These are phyloP conservation scores for Epirrita christyi DNA, from an alignment of 2,888 invertebrate species.

Conservation along the genomic window DNA sequence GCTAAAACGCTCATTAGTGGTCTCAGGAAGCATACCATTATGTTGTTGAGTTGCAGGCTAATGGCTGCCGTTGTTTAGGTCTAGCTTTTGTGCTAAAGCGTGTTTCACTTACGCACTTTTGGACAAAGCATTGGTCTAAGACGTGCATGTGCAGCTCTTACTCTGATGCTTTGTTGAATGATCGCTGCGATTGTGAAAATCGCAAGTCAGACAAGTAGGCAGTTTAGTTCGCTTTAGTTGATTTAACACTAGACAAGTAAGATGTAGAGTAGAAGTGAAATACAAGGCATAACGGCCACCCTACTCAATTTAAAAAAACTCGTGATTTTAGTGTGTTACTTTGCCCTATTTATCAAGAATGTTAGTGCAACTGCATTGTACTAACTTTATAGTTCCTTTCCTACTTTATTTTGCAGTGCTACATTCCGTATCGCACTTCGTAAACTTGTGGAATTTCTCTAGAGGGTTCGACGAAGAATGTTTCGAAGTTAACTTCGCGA, in stretches of 20 bases:
- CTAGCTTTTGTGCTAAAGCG: slow-evolving; percentile 34
- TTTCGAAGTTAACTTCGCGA: slow-evolving; percentile 78
- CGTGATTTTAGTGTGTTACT: too few species aligned
- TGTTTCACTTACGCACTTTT: slow-evolving; percentile 13
- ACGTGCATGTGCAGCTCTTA: not conserved
- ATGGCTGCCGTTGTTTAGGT: slow-evolving; percentile 54
- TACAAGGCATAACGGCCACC: too few species aligned
- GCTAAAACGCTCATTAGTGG: slow-evolving; percentile 38
- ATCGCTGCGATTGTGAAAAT: not conserved
- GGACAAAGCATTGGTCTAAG: too few species aligned
- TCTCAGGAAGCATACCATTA: slow-evolving; percentile 59
- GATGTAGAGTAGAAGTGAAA: too few species aligned
- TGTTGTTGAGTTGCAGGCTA: slow-evolving; percentile 77
- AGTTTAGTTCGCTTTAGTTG: too few species aligned
- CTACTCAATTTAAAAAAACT: too few species aligned
- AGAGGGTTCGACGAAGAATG: slow-evolving; percentile 71
- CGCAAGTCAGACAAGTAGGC: too few species aligned
- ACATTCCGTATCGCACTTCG: slow-evolving; percentile 82
- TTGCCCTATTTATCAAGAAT: not conserved
- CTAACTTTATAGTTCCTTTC: slow-evolving; percentile 14
- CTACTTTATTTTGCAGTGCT: slow-evolving; percentile 65
- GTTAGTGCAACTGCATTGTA: slow-evolving; percentile 23
- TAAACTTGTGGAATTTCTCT: slow-evolving; percentile 84
- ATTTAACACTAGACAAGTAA: too few species aligned
- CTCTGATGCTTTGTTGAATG: not conserved